Conservation (phyloP, 2,888 invertebrate genomes). For the Erebia aethiops region DNA sequence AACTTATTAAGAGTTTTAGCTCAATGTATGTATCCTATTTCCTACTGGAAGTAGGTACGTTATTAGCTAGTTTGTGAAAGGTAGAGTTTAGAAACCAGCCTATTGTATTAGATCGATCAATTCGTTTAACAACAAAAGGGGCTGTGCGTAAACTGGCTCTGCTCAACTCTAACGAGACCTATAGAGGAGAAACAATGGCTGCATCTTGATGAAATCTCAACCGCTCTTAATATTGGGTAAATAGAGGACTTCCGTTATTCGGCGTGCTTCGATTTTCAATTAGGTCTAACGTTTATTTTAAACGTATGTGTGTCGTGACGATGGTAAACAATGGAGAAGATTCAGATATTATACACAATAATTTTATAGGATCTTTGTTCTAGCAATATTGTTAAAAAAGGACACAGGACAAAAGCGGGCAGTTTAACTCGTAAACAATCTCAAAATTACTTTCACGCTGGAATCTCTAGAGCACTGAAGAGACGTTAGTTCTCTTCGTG, state of each 20-base stretch:
- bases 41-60: not conserved
- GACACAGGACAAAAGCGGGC: no score
- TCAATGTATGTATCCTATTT: no score
- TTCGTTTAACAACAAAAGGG: slow-evolving; percentile 75
- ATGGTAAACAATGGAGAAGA: not conserved
- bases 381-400: no score
- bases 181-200: slow-evolving; percentile 72
- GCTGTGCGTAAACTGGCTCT: slow-evolving; percentile 55
- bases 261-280: slow-evolving; percentile 8
- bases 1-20: no score
- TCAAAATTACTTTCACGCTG: no score
- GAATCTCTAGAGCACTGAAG: no score
- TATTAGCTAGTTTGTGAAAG: slow-evolving; percentile 1
- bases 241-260: slow-evolving; percentile 10
- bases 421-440: no score
- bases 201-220: slow-evolving; percentile 67
- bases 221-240: slow-evolving; percentile 35
- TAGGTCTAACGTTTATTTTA: not conserved
- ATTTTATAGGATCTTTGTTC: no score
- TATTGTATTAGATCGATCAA: slow-evolving; percentile 74
- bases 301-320: not conserved
- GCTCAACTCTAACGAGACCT: slow-evolving; percentile 71
- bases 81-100: slow-evolving; percentile 65
- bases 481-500: no score
- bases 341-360: no score